A percentile compares a stretch with the other conserved stretches of the same genome.
Evolutionary conservation across 2,888 invertebrate species (phyloP).

Genomic region (Metellina segmentata): DNA sequence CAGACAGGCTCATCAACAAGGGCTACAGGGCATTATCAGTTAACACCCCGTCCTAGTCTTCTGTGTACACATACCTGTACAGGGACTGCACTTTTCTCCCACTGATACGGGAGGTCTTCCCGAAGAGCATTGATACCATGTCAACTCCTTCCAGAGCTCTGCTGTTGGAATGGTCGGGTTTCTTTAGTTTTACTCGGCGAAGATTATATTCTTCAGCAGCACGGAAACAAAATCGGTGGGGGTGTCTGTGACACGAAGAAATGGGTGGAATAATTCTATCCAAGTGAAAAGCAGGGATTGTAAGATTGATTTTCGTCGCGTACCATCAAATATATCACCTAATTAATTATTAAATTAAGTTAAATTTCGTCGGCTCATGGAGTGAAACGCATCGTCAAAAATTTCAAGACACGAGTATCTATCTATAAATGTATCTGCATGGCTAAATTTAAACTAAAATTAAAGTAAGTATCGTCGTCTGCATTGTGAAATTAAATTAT

Average conservation of each 20-base stretch:
- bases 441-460: too few species aligned
- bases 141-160: neutral
- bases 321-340: too few species aligned
- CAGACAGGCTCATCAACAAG: conserved; percentile 75
- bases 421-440: too few species aligned
- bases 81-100: neutral
- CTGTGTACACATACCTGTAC: conserved; percentile 25
- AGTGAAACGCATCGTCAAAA: too few species aligned
- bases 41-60: conserved; percentile 53
- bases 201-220: neutral
- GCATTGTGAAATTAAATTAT: too few species aligned
- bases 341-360: too few species aligned
- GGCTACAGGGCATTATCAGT: conserved; percentile 74
- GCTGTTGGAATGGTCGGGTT: neutral
- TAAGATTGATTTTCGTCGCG: too few species aligned
- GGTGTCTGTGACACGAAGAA: neutral
- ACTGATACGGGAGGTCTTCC: neutral
- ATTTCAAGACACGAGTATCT: too few species aligned
- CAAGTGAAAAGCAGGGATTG: too few species aligned
- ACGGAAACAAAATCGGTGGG: neutral
- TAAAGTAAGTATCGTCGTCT: too few species aligned
- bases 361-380: too few species aligned
- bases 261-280: too few species aligned
- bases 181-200: neutral
- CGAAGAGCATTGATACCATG: neutral